Base-by-base conservation (phyloP, 2,113 vertebrate species). In the Eclectus roratus region DNA sequence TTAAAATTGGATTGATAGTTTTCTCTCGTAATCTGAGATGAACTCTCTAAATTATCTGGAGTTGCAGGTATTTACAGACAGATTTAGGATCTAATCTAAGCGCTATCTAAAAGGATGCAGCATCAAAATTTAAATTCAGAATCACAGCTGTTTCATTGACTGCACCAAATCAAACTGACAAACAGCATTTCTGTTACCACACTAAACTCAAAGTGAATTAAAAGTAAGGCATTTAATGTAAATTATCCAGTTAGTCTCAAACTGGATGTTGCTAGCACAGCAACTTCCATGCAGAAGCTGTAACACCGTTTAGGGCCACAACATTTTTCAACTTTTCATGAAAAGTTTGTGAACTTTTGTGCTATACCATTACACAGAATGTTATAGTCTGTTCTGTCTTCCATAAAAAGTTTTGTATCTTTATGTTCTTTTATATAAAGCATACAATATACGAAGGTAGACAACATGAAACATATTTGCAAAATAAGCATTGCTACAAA, bases 1-100 rank as follows among this genome's bases (percentile, higher is more conserved):
- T 65, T 84, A 72, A 79, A 94, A 91, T 1, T 21, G 7, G 43
- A 44, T 11, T 74, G 73, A 6, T 56, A 37, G 29, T 83, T 93
- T 89, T 92, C 46, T 35, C 44, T 52, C 39, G 55, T 68, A 93
- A 96, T 74, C 86, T 16, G 43, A 93, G 60, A 88, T 70, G 27
- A 92, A 86, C 55, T 78, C 60, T 25, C 17, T 29, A 86, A 80
- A 68, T 47, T 76, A 66, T 8, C 65, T 80, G 53, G 44, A 85
- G n/a, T 17, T 47, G 23, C 29, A 74, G 43, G 64, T 92, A 93
- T 71, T 93, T 92, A 74, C 64, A 84, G 69, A 64, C 60, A 91
- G 83, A 92, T 60, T 74, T 63, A 86, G 50, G 8, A 15, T 39
- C 18, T 84, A 92, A 93, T 60, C 61, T 41, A 65, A 18, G 39